phyloP scores from a whole-genome alignment of 2,797 vertebrate species.

The Rhodeus uyekii region DNA sequence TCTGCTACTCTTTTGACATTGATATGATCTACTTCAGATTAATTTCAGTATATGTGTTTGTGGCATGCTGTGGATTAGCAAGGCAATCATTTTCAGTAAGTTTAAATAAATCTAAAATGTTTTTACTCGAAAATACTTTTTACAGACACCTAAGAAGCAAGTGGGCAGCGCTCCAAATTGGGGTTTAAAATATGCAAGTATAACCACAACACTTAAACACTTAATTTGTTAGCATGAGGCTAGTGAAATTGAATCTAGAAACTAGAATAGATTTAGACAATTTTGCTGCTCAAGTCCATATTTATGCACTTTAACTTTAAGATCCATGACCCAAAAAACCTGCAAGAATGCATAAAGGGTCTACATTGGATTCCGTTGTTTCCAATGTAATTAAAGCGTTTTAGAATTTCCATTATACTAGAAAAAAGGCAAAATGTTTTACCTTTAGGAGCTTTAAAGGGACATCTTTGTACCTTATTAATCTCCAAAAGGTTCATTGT shows the following conservation, averaged over 20 bases:
- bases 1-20: constrained; percentile 1
- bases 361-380: not conserved
- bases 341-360: not conserved
- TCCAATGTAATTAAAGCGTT: not conserved
- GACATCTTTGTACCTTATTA: not conserved
- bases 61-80: not conserved
- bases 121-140: not conserved
- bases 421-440: not conserved
- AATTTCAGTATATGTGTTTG: not conserved
- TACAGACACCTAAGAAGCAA: not conserved
- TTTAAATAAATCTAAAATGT: not conserved
- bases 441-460: not conserved
- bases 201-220: not conserved
- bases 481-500: not conserved
- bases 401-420: not conserved
- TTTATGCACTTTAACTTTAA: not conserved
- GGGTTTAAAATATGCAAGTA: not conserved
- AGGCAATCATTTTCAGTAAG: not conserved
- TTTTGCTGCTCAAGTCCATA: not conserved
- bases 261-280: not conserved
- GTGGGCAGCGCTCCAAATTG: not conserved
- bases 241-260: not conserved
- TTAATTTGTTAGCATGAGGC: not conserved
- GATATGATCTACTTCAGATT: not conserved
- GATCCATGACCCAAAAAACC: not conserved